Conservation (phyloP, 2,113 vertebrate species). For the Corapipo altera region DNA sequence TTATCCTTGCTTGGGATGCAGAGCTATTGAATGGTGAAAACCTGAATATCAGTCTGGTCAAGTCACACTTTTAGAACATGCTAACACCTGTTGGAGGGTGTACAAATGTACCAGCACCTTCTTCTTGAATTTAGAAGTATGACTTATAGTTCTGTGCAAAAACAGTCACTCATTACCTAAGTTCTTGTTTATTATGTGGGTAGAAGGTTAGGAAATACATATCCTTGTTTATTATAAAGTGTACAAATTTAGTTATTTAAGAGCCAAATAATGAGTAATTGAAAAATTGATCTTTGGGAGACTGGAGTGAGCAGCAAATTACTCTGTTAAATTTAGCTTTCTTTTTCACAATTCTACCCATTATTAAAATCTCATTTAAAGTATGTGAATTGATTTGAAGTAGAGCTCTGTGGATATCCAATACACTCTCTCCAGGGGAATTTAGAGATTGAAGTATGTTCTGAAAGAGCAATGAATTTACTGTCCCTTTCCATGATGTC, state of each 20-base stretch:
- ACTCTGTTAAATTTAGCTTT: not conserved
- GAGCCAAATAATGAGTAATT: not conserved
- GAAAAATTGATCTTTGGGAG: not conserved
- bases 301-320: not conserved
- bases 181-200: not conserved
- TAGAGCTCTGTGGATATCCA: not conserved
- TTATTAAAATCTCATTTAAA: constrained; percentile 20
- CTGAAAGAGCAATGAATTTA: not conserved
- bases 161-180: not conserved
- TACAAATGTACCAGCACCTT: not conserved
- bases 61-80: not conserved
- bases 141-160: not conserved
- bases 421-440: not conserved
- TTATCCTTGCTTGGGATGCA: not conserved
- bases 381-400: constrained; percentile 26
- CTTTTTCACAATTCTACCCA: not conserved
- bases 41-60: not conserved
- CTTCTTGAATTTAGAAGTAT: not conserved
- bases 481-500: not conserved
- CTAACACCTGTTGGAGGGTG: not conserved
- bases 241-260: not conserved
- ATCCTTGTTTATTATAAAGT: not conserved
- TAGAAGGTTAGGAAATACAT: not conserved
- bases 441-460: not conserved
- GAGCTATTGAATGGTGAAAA: not conserved